Percentiles rank a stretch among this genome's conserved stretches.
Conservation (phyloP, 2,888 invertebrate species). For the Xestia c-nigrum region DNA sequence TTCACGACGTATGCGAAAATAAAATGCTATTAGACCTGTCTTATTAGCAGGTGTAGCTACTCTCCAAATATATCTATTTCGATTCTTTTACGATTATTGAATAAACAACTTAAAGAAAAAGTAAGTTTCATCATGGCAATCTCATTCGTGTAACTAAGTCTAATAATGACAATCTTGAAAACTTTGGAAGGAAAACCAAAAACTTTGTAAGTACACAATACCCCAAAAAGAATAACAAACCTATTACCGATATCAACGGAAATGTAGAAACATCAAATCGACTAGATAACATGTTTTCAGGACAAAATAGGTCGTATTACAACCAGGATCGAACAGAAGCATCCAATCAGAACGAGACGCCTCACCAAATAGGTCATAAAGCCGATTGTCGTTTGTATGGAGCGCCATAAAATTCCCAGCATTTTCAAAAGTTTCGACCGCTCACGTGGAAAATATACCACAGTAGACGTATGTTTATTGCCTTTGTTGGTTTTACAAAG, state of each 20-base stretch:
- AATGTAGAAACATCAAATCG: slow-evolving; percentile 53
- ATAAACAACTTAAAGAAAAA: not conserved
- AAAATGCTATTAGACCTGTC: slow-evolving; percentile 22
- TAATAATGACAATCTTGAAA: not conserved
- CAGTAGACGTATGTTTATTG: slow-evolving; percentile 51
- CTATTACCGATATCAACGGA: slow-evolving; percentile 45
- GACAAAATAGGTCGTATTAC: slow-evolving; percentile 61
- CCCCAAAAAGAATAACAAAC: slow-evolving; percentile 33
- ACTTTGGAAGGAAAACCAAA: not conserved
- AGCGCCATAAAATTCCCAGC: slow-evolving; percentile 43
- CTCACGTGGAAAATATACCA: slow-evolving; percentile 38
- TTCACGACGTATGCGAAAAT: slow-evolving; percentile 45
- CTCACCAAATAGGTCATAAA: slow-evolving; percentile 55
- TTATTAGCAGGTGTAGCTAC: slow-evolving; percentile 10
- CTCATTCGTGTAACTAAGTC: not conserved
- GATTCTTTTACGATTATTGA: slow-evolving; percentile 2
- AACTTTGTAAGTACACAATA: slow-evolving; percentile 16
- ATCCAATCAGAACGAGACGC: slow-evolving; percentile 54
- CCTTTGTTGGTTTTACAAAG: slow-evolving; percentile 37
- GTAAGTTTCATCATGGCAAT: not conserved
- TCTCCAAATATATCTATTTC: not conserved
- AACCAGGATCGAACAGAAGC: slow-evolving; percentile 42
- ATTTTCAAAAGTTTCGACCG: slow-evolving; percentile 42
- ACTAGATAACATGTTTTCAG: slow-evolving; percentile 55
- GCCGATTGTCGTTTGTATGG: slow-evolving; percentile 45